phyloP scores from a whole-genome alignment of 2,113 vertebrate genomes.

The Callospermophilus lateralis region DNA sequence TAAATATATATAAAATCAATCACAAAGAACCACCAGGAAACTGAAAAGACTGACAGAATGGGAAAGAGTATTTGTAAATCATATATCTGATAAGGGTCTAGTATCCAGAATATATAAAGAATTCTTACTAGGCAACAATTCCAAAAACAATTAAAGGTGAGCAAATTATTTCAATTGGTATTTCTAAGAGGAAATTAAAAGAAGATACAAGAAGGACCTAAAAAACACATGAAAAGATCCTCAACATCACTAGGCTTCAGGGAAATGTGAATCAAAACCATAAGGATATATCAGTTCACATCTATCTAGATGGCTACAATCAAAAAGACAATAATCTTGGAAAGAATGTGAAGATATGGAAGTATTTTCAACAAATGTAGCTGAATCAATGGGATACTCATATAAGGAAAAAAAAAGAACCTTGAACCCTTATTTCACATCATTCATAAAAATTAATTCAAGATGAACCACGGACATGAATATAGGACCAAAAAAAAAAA shows the following conservation, averaged over 20 bases:
- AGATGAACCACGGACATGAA: conserved; percentile 2
- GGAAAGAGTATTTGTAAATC: background rate
- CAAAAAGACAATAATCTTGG: background rate
- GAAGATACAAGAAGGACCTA: background rate
- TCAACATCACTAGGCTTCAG: background rate
- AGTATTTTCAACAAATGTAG: conserved; percentile 16
- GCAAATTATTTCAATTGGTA: background rate
- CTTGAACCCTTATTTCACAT: background rate
- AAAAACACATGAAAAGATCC: background rate
- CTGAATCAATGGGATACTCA: background rate
- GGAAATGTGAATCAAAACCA: conserved; percentile 39
- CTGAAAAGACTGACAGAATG: background rate
- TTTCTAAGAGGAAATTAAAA: background rate
- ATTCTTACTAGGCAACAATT: background rate
- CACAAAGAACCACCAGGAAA: background rate
- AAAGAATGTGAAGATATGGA: background rate
- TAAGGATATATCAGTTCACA: background rate
- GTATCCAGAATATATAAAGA: background rate
- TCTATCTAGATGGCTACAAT: background rate
- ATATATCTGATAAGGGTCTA: background rate
- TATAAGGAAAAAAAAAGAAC: background rate
- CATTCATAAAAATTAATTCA: conserved; percentile 52
- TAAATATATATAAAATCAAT: too few relatives aligned
- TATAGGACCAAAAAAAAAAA: conserved; percentile 11
- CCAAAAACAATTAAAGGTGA: background rate